These are phyloP conservation scores for Synodontis membranacea DNA, from an alignment of 2,113 vertebrate species.

Conservation along the genomic window DNA sequence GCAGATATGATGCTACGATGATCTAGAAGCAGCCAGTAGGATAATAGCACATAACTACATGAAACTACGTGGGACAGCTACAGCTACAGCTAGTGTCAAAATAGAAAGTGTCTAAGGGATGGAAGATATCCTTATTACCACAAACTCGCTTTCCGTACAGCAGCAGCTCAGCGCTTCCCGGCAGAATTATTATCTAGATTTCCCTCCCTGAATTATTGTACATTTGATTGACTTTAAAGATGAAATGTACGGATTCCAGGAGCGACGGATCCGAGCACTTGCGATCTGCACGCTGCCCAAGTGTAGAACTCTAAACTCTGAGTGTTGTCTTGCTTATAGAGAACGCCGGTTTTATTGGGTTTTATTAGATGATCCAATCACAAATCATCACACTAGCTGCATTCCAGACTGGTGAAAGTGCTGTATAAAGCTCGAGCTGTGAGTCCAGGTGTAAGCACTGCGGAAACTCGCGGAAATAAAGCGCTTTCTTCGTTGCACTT, in stretches of 20 bases:
- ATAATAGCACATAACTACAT: background rate
- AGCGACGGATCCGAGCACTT: no score
- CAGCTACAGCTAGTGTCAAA: background rate
- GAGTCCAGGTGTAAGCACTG: background rate
- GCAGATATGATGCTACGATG: no score
- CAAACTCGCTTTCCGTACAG: background rate
- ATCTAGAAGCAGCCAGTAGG: background rate
- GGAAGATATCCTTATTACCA: background rate
- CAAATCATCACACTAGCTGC: background rate
- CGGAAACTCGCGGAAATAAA: background rate
- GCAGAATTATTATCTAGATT: no score
- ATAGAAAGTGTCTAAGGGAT: background rate
- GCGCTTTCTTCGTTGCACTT: background rate
- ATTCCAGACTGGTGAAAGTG: background rate
- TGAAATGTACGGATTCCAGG: no score
- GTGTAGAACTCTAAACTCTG: no score
- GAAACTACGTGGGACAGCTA: background rate
- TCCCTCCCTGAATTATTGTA: no score
- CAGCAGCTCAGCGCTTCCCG: no score
- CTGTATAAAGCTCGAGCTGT: background rate
- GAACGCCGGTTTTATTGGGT: background rate
- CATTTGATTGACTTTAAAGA: no score
- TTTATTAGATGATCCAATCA: background rate
- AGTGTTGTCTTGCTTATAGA: no score
- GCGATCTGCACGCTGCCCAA: no score